A percentile compares a stretch with the other conserved stretches of the same genome.
phyloP scores from a whole-genome alignment of 1,140 invertebrate species.

The Diachasma alloeum region DNA sequence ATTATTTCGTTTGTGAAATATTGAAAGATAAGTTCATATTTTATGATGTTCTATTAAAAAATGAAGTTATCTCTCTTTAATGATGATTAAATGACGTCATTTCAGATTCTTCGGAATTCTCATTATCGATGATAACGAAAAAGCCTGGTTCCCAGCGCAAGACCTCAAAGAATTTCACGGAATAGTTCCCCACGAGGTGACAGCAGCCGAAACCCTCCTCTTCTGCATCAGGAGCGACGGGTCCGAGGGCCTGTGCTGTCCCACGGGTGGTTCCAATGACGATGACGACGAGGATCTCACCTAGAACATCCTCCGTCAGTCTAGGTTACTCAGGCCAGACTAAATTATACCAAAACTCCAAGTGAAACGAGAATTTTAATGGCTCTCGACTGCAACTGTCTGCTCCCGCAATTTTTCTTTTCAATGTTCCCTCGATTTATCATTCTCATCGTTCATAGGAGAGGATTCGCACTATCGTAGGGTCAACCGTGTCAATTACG shows the following conservation, averaged over 20 bases:
- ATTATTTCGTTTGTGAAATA: too few species aligned
- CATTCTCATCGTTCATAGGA: neutral
- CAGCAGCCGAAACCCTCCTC: constrained; percentile 78
- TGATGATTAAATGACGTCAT: neutral
- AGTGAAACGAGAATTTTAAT: neutral
- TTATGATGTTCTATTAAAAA: too few species aligned
- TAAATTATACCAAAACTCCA: neutral
- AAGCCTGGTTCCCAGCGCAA: constrained; percentile 89
- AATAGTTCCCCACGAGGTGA: constrained; percentile 82
- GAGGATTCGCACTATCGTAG: constrained; percentile 1
- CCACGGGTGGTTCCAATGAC: constrained; percentile 73
- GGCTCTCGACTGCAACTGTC: neutral
- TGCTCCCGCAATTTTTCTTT: neutral
- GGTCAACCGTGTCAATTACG: constrained; percentile 29
- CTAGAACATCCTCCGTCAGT: constrained; percentile 41
- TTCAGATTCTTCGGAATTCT: constrained; percentile 77
- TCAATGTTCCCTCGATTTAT: neutral
- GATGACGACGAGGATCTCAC: constrained; percentile 64
- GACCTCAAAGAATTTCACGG: constrained; percentile 89
- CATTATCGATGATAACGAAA: constrained; percentile 88
- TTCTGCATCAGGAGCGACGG: constrained; percentile 88
- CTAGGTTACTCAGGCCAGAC: constrained; percentile 23
- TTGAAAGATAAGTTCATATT: too few species aligned
- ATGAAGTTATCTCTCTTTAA: too few species aligned
- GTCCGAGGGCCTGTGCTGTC: constrained; percentile 82